Evolutionary conservation across 2,113 vertebrate species (phyloP), one percentile per base, ranked within the genome.

Genomic region (Sphyrna mokarran): DNA sequence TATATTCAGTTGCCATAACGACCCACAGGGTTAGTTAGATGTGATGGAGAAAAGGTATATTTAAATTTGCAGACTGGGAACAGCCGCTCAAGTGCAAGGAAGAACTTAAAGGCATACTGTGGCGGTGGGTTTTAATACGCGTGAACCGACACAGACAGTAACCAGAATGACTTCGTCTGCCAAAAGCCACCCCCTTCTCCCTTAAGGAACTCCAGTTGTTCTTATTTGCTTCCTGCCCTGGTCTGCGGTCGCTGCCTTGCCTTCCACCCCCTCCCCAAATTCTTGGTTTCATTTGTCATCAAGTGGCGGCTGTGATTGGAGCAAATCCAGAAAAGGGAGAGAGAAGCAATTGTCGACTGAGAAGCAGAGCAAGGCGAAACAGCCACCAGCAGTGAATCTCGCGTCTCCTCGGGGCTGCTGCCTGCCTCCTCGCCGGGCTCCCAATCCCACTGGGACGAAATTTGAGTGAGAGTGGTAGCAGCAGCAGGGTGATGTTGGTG

Each of bases 401-500:
- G 40, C 48, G n/a, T 95, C 70, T 58, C 66, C 26, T 85, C 72
- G 97, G 96, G 97, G 97, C 97, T 96, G 97, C 96, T 97, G 97
- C 97, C 97, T 96, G 97, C 1, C 29, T 3, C 0, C 9, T 1
- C 61, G 61, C 96, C 96, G 96, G 96, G 96, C 97, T 97, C 97
- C 96, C 37, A 96, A 97, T 96, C 97, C 97, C 97, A 96, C 96
- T 91, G 96, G 96, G 96, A 97, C 97, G 97, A 97, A 97, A 96
- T 97, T 97, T 96, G 97, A 97, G 97, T 97, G 97, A 97, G 97
- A 97, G 97, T 97, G 97, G 97, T 4, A 54, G 48, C 48, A 97
- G 96, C 97, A 40, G 91, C 7, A 43, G 63, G n/a, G 78, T 85
- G 80, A 58, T 63, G 87, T 16, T 63, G 40, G 43, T 11, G 26